These are phyloP conservation scores for Scelioninae gen. 2 DNA, from an alignment of 2,888 invertebrate genomes.

Conservation along the genomic window DNA sequence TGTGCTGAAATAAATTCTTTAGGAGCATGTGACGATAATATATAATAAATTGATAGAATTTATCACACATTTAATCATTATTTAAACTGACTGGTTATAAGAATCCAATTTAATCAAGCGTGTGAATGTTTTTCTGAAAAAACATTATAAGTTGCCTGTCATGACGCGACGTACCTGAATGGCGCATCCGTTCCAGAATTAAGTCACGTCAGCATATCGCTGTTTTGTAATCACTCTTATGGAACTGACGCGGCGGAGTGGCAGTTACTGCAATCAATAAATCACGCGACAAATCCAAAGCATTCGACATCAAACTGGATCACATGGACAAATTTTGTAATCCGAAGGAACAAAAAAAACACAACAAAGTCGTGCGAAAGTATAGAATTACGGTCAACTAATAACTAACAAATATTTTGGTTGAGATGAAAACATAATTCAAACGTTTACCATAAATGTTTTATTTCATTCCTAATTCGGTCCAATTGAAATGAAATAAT, in stretches of 20 bases:
- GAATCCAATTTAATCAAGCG: background rate
- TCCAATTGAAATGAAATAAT: too few species aligned
- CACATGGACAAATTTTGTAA: constrained; percentile 33
- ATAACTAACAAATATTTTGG: too few species aligned
- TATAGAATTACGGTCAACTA: constrained; percentile 11
- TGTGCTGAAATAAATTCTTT: too few species aligned
- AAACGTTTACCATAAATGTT: too few species aligned
- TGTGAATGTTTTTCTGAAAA: constrained; percentile 10
- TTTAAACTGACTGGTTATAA: too few species aligned
- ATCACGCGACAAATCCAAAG: constrained; percentile 46
- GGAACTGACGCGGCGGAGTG: constrained; percentile 45
- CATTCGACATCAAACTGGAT: constrained; percentile 37
- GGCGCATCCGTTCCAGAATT: constrained; percentile 42
- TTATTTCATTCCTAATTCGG: too few species aligned
- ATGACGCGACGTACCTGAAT: constrained; percentile 23
- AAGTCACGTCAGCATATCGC: constrained; percentile 54
- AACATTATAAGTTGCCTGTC: constrained; percentile 15
- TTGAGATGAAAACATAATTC: too few species aligned
- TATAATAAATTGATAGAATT: too few species aligned
- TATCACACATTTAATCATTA: too few species aligned
- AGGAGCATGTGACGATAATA: too few species aligned
- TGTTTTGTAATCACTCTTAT: constrained; percentile 55
- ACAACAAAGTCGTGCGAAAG: constrained; percentile 21
- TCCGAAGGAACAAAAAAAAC: constrained; percentile 8
- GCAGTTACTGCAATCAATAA: constrained; percentile 53